These are phyloP conservation scores for Stegophylla sp. DNA, from an alignment of 2,888 invertebrate genomes.

Conservation along the genomic window DNA sequence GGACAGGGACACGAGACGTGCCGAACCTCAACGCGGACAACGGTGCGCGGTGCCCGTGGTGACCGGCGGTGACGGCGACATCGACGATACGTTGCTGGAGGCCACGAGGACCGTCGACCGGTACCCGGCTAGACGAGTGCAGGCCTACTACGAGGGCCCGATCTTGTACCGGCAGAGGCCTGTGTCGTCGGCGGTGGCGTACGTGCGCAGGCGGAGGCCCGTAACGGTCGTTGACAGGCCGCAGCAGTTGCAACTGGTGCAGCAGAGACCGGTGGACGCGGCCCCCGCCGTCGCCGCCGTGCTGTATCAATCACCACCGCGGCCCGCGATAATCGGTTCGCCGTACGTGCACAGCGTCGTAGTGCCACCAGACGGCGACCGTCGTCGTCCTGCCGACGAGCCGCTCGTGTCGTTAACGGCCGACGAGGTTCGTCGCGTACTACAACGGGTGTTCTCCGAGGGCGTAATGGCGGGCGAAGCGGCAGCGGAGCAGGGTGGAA, in stretches of 20 bases:
- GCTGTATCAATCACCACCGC: not conserved
- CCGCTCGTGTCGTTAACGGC: not conserved
- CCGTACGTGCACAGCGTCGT: not conserved
- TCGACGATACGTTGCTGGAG: not conserved
- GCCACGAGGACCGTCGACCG: not conserved
- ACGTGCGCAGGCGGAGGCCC: not conserved
- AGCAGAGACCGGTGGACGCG: too few species aligned
- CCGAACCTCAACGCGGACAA: not conserved
- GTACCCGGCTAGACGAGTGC: not conserved
- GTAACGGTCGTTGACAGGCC: not conserved
- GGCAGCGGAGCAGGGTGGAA: not conserved
- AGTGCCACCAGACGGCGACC: not conserved
- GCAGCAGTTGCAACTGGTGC: not conserved
- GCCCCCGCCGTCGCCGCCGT: not conserved
- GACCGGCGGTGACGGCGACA: not conserved
- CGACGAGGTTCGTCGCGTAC: not conserved
- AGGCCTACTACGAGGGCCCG: not conserved
- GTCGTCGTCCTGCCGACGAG: not conserved
- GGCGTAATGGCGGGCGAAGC: not conserved
- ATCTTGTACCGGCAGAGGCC: not conserved
- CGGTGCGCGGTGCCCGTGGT: not conserved
- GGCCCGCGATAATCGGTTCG: not conserved
- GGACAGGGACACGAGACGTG: not conserved
- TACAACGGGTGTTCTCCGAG: not conserved
- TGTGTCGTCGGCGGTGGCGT: not conserved